These are phyloP conservation scores for Diorhabda sublineata DNA, from an alignment of 1,140 invertebrate species.

Conservation along the genomic window DNA sequence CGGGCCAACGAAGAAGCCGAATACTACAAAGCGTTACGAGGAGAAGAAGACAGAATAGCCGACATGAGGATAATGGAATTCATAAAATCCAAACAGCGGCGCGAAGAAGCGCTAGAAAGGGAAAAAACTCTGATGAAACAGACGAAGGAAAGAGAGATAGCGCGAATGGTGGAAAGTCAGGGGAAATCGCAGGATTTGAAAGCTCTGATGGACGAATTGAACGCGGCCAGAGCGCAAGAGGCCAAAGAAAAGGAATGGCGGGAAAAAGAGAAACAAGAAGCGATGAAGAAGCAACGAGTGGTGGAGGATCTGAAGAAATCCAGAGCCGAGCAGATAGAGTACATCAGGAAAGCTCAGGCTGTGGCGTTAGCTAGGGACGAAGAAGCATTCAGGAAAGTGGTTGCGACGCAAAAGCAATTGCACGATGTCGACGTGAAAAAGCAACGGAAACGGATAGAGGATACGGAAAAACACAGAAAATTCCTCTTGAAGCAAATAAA, in stretches of 20 bases:
- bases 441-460: constrained; percentile 48
- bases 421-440: constrained; percentile 51
- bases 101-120: constrained; percentile 53
- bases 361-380: constrained; percentile 58
- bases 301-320: constrained; percentile 42
- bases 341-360: constrained; percentile 53
- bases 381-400: constrained; percentile 54
- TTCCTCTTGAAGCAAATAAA: constrained; percentile 61
- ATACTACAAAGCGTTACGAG: constrained; percentile 53
- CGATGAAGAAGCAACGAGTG: constrained; percentile 35
- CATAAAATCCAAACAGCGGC: constrained; percentile 55
- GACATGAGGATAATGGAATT: constrained; percentile 50
- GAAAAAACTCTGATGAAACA: constrained; percentile 49
- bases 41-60: constrained; percentile 57
- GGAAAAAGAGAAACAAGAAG: constrained; percentile 43
- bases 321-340: constrained; percentile 51
- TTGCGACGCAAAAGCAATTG: constrained; percentile 37
- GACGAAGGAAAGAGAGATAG: constrained; percentile 52
- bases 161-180: constrained; percentile 48
- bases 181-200: constrained; percentile 45
- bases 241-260: constrained; percentile 49
- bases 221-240: constrained; percentile 46
- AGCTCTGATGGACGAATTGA: constrained; percentile 46
- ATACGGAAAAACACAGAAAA: constrained; percentile 48
- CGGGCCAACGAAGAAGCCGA: constrained; percentile 56